phyloP scores from a whole-genome alignment of 2,888 invertebrate genomes.

The Philopedon plagiatum region DNA sequence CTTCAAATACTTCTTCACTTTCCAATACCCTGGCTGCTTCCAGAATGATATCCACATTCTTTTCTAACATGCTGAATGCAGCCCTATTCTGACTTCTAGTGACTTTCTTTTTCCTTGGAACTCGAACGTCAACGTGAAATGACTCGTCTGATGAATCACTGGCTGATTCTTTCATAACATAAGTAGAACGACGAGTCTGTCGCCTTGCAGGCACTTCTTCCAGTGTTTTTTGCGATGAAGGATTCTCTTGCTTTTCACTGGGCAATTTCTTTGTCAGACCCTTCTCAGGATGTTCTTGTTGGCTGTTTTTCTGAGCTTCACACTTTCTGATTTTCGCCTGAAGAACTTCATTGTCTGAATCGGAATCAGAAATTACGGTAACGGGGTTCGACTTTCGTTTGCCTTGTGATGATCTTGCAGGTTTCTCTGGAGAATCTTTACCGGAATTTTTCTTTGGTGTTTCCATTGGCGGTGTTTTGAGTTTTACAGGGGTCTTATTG shows the following conservation, averaged over 20 bases:
- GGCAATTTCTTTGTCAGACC: neutral
- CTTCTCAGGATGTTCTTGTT: slow-evolving; percentile 1
- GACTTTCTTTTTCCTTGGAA: slow-evolving; percentile 58
- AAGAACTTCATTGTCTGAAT: slow-evolving; percentile 49
- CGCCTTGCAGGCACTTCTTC: slow-evolving; percentile 49
- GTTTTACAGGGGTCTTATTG: neutral
- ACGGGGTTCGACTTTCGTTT: slow-evolving; percentile 38
- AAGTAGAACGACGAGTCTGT: slow-evolving; percentile 55
- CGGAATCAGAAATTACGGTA: slow-evolving; percentile 30
- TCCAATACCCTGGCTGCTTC: slow-evolving; percentile 45
- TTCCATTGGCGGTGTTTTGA: neutral
- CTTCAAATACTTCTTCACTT: slow-evolving; percentile 16
- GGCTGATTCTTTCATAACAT: slow-evolving; percentile 45
- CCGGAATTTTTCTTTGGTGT: slow-evolving; percentile 8
- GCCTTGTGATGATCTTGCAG: neutral
- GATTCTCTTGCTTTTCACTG: neutral
- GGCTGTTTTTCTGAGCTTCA: slow-evolving; percentile 4
- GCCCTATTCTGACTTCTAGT: slow-evolving; percentile 49
- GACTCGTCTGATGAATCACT: slow-evolving; percentile 60
- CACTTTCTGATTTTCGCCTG: slow-evolving; percentile 49
- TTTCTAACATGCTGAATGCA: slow-evolving; percentile 30
- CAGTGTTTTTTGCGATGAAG: too few relatives aligned
- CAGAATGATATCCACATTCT: slow-evolving; percentile 44
- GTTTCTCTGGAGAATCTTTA: neutral
- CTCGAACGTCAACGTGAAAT: slow-evolving; percentile 56